Conservation (phyloP, 2,888 invertebrate genomes). For the Dysmachus trigonus region DNA sequence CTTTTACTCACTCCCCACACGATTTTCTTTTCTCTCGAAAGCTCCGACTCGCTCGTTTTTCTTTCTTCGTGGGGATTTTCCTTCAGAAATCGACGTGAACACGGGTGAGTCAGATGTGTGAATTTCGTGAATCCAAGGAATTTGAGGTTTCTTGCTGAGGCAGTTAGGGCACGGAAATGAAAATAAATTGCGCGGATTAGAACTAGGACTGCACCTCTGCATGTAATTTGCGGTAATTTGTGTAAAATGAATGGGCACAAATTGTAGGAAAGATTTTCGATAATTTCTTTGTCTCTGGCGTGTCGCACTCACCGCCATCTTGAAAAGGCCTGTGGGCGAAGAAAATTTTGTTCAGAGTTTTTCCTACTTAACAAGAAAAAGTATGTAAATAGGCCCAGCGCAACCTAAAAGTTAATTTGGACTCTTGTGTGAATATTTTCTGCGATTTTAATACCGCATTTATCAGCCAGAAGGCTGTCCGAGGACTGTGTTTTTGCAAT, state of each 20-base stretch:
- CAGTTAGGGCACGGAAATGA: background rate
- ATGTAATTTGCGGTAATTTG: background rate
- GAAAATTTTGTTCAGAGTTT: background rate
- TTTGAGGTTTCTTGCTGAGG: background rate
- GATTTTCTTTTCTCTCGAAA: background rate
- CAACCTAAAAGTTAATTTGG: background rate
- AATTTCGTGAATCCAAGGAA: conserved; percentile 10
- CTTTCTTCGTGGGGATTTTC: background rate
- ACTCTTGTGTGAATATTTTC: background rate
- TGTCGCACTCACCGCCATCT: background rate
- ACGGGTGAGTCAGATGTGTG: conserved; percentile 53
- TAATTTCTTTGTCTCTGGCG: background rate
- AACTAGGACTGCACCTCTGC: background rate
- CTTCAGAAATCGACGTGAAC: conserved; percentile 49
- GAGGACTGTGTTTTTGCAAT: background rate
- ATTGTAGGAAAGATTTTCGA: background rate
- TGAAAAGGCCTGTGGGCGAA: background rate
- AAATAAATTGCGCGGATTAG: background rate
- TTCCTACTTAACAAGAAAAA: background rate
- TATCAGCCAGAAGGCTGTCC: background rate
- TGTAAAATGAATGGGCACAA: background rate
- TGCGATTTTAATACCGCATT: background rate
- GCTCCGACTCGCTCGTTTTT: background rate
- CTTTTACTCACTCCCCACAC: background rate
- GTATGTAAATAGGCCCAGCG: background rate